Evolutionary conservation across 2,797 vertebrate species (phyloP).

Genomic region (Diceros bicornis): DNA sequence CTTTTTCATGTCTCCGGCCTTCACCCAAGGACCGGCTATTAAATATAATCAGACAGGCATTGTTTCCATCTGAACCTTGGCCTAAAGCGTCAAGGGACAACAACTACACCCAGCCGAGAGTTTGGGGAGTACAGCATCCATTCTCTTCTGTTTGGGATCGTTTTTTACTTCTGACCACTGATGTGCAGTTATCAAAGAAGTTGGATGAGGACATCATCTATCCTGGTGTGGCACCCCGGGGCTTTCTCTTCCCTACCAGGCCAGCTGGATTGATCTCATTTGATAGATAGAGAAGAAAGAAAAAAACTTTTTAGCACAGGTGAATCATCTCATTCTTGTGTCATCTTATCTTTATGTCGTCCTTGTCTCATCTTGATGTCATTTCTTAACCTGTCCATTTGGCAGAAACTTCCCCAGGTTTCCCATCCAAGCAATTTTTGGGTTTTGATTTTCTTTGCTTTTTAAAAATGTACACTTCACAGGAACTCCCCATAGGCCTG

Average conservation of each 20-base stretch:
- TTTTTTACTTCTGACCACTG: background rate
- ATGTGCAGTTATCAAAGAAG: background rate
- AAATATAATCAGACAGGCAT: background rate
- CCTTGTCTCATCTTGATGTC: background rate
- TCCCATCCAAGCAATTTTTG: conserved; percentile 66
- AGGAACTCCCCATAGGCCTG: conserved; percentile 60
- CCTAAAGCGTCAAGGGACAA: background rate
- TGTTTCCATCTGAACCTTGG: background rate
- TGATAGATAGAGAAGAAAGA: conserved; percentile 69
- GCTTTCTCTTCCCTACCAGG: background rate
- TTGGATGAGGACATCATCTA: background rate
- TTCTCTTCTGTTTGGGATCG: background rate
- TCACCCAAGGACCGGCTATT: background rate
- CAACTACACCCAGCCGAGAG: background rate
- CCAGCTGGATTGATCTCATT: conserved; percentile 69
- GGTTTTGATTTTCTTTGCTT: conserved; percentile 77
- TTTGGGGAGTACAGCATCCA: background rate
- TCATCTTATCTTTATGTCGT: conserved; percentile 53
- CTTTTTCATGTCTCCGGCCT: background rate
- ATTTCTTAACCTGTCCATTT: conserved; percentile 73
- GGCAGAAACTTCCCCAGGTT: conserved; percentile 76
- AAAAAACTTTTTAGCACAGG: conserved; percentile 61
- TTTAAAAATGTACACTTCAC: conserved; percentile 66
- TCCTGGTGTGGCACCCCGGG: background rate
- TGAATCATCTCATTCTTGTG: conserved; percentile 72